phyloP scores from a whole-genome alignment of 2,888 invertebrate species.

The Ophraella communa region DNA sequence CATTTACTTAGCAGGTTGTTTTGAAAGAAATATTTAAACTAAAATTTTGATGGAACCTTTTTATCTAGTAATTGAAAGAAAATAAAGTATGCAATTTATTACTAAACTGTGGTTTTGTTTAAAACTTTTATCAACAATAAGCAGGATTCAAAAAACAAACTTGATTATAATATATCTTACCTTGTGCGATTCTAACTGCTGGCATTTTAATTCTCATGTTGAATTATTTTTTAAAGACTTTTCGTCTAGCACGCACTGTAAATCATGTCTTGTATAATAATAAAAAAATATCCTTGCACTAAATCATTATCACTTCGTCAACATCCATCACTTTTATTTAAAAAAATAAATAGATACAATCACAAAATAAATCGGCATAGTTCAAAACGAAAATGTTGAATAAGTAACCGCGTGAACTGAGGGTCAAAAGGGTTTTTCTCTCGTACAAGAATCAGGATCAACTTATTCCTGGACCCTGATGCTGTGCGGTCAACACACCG shows the following conservation, averaged over 20 bases:
- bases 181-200: slow-evolving; percentile 96
- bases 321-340: slow-evolving; percentile 21
- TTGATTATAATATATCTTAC: slow-evolving; percentile 72
- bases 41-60: too few species aligned
- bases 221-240: slow-evolving; percentile 52
- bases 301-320: slow-evolving; percentile 27
- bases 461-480: slow-evolving; percentile 36
- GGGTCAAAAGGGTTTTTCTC: slow-evolving; percentile 8
- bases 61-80: too few species aligned
- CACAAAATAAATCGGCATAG: slow-evolving; percentile 28
- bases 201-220: slow-evolving; percentile 98
- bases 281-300: slow-evolving; percentile 30
- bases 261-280: slow-evolving; percentile 12
- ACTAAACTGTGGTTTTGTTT: too few species aligned
- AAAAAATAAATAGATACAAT: too few species aligned
- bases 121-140: too few species aligned
- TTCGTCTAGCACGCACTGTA: slow-evolving; percentile 36
- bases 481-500: slow-evolving; percentile 59
- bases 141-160: background rate
- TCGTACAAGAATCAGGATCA: slow-evolving; percentile 11
- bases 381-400: background rate
- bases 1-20: too few species aligned
- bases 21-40: too few species aligned
- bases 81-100: too few species aligned
- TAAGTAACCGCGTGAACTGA: background rate